Evolutionary conservation across 2,888 invertebrate genomes (phyloP), one percentile per base, ranked within the genome.

Genomic region (Herminia tarsipennalis): DNA sequence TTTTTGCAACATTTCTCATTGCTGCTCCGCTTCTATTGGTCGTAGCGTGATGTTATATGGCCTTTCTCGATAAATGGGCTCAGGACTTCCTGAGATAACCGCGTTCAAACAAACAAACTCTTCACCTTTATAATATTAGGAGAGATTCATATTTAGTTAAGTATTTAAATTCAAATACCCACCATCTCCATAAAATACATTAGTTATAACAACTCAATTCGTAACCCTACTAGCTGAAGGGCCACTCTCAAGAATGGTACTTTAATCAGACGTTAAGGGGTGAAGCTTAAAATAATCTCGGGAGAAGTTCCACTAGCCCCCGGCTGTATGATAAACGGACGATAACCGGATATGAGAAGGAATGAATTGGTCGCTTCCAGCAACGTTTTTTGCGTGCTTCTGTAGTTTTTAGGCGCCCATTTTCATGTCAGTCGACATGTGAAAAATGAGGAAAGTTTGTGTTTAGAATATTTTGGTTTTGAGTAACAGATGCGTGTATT

Each of bases 251-350:
- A 60, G 70, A 78, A 76, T 69, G 72, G 72, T 73, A 81, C 81
- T 86, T 81, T 88, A 88, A 88, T 87, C 86, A 88, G 78, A 88
- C 76, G 78, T 83, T 84, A 81, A 85, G 85, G 87, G 85, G 81
- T 83, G 78, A 76, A 77, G 76, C 84, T 87, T 87, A 84, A 86
- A 87, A 88, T 88, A 87, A 88, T 87, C 86, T 87, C 70, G 78
- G 73, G 68, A 70, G 80, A 74, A 80, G 81, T 83, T 75, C 82
- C 76, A 78, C 69, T 62, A 60, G 78, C 79, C 88, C 77, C 72
- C 70, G 72, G 83, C 87, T 86, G 76, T 78, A 87, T 88, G 88
- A 90, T 89, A 86, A 88, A 88, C 81, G 78, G 79, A 69, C 79
- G 87, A 90, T 90, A 89, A 86, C 84, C 82, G 83, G 84, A 85